Conservation (phyloP, 2,113 vertebrate species). For the Stictonetta naevosa region DNA sequence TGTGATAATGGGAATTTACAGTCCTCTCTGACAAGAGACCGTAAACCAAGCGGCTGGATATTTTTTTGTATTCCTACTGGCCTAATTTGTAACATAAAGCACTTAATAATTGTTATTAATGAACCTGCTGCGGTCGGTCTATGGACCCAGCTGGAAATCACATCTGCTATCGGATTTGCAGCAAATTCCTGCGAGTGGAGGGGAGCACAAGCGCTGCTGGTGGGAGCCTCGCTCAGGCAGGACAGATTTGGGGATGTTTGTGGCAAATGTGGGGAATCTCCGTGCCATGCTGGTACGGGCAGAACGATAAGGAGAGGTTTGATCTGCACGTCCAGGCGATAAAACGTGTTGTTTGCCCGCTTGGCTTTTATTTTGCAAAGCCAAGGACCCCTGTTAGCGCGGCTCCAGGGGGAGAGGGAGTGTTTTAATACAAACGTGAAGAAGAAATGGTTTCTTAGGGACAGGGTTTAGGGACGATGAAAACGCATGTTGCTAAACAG, state of each 20-base stretch:
- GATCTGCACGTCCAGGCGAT: not conserved
- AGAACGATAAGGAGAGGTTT: not conserved
- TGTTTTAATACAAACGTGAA: not conserved
- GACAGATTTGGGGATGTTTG: not conserved
- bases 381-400: not conserved
- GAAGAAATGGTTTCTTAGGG: not conserved
- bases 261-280: not conserved
- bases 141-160: constrained; percentile 82
- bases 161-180: constrained; percentile 72
- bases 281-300: not conserved
- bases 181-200: not conserved
- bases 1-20: constrained; percentile 79
- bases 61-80: constrained; percentile 74
- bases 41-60: constrained; percentile 71
- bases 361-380: not conserved
- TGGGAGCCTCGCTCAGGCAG: accelerated
- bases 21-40: constrained; percentile 56
- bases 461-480: not conserved
- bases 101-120: constrained; percentile 86
- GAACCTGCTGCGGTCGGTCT: constrained; percentile 74
- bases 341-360: not conserved
- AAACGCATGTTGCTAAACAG: not conserved
- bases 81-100: constrained; percentile 81
- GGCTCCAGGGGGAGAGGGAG: not conserved
- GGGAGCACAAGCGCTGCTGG: constrained; percentile 8